These are phyloP conservation scores for Amiota mariae DNA, from an alignment of 2,888 invertebrate species.

Conservation along the genomic window DNA sequence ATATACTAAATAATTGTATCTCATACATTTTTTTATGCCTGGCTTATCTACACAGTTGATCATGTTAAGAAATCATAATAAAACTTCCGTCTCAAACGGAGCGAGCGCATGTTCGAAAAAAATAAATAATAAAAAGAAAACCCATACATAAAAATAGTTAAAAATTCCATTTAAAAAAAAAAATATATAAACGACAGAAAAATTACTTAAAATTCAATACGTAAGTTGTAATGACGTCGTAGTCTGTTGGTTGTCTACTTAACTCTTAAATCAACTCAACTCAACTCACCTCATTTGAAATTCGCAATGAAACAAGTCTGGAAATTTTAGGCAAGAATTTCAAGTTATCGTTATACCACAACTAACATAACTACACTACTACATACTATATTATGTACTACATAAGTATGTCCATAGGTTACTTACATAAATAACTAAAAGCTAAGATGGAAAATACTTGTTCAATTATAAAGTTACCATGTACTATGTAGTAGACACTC, in stretches of 20 bases:
- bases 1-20: too few relatives aligned
- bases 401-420: too few relatives aligned
- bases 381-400: background rate
- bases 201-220: constrained; percentile 44
- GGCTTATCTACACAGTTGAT: too few relatives aligned
- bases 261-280: too few relatives aligned
- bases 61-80: too few relatives aligned
- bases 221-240: constrained; percentile 46
- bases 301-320: constrained; percentile 1
- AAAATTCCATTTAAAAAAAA: too few relatives aligned
- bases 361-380: background rate
- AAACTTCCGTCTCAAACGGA: constrained; percentile 8
- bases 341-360: background rate
- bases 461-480: too few relatives aligned
- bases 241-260: background rate
- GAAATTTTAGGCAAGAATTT: constrained; percentile 8
- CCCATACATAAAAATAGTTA: too few relatives aligned
- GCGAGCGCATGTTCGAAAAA: background rate
- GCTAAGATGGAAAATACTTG: too few relatives aligned
- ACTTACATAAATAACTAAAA: too few relatives aligned
- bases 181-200: background rate
- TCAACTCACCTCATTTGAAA: constrained; percentile 12
- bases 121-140: background rate
- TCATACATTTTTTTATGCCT: too few relatives aligned
- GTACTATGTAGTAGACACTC: too few relatives aligned